phyloP scores from a whole-genome alignment of 2,113 vertebrate genomes.

The Scomber colias region DNA sequence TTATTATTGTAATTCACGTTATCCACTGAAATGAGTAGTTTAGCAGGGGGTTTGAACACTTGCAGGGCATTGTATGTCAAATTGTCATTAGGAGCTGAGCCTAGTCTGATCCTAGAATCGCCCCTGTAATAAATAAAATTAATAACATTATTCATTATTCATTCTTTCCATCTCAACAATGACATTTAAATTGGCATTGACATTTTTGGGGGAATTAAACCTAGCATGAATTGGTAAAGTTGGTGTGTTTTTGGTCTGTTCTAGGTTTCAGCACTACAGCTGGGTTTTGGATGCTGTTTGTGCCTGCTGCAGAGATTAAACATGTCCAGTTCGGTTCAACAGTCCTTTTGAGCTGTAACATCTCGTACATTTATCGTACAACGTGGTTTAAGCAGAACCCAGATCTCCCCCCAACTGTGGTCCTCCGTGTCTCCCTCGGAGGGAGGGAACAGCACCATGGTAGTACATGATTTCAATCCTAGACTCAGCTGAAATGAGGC shows the following conservation, averaged over 20 bases:
- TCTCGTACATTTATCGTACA: constrained; percentile 39
- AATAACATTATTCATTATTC: too few species aligned
- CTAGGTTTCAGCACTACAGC: not conserved
- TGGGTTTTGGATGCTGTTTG: not conserved
- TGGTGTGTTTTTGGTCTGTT: not conserved
- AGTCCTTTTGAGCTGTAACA: constrained; percentile 39
- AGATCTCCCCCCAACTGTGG: constrained; percentile 20
- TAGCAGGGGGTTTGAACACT: too few species aligned
- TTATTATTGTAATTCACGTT: too few species aligned
- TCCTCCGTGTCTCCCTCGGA: constrained; percentile 29
- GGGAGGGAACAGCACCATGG: constrained; percentile 4
- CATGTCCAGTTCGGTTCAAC: constrained; percentile 18
- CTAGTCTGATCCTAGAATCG: too few species aligned
- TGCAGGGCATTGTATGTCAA: too few species aligned
- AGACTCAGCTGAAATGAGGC: too few species aligned
- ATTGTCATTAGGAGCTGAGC: too few species aligned
- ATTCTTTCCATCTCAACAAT: too few species aligned
- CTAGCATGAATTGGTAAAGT: not conserved
- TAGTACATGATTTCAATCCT: not conserved
- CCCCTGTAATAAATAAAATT: too few species aligned
- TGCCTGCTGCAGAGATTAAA: constrained; percentile 26
- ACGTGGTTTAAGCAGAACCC: constrained; percentile 43
- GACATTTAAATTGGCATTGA: not conserved
- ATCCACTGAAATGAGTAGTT: too few species aligned
- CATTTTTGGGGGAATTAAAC: not conserved